These are phyloP conservation scores for Magallana gigas DNA, from an alignment of 1,140 invertebrate species.

Conservation along the genomic window DNA sequence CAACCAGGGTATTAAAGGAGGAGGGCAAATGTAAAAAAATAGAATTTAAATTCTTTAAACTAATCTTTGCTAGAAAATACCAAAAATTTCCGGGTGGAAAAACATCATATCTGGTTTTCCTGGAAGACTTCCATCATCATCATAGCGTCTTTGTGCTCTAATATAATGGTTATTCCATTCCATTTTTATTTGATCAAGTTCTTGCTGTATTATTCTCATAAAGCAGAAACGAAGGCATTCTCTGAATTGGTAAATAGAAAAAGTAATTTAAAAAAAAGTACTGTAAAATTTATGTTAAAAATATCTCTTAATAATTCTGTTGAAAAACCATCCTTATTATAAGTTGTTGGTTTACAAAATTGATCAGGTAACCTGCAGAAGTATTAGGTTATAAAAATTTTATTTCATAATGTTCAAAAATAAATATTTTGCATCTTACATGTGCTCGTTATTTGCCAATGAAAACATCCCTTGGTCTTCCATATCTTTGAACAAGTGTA, in stretches of 20 bases:
- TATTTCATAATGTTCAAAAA: not conserved
- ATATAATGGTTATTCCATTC: not conserved
- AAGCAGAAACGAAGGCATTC: too few species aligned
- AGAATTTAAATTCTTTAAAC: not conserved
- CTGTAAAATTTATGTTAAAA: too few species aligned
- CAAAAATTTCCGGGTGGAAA: not conserved
- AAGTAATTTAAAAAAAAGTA: too few species aligned
- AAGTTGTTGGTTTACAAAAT: too few species aligned
- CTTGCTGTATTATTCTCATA: too few species aligned
- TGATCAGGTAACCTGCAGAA: not conserved
- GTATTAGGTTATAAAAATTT: not conserved
- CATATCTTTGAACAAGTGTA: conserved; percentile 28
- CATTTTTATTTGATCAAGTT: too few species aligned
- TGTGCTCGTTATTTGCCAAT: conserved; percentile 17
- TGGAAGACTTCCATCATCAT: too few species aligned
- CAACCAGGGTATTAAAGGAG: not conserved
- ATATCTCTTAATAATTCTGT: too few species aligned
- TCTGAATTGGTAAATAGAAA: too few species aligned
- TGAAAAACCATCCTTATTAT: too few species aligned
- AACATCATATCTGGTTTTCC: too few species aligned
- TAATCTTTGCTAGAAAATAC: not conserved
- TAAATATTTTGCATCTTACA: not conserved
- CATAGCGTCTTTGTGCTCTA: too few species aligned
- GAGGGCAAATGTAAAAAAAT: not conserved
- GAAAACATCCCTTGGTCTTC: conserved; percentile 31